Evolutionary conservation across 2,888 invertebrate species (phyloP).

Genomic region (Drosophila gaucha): DNA sequence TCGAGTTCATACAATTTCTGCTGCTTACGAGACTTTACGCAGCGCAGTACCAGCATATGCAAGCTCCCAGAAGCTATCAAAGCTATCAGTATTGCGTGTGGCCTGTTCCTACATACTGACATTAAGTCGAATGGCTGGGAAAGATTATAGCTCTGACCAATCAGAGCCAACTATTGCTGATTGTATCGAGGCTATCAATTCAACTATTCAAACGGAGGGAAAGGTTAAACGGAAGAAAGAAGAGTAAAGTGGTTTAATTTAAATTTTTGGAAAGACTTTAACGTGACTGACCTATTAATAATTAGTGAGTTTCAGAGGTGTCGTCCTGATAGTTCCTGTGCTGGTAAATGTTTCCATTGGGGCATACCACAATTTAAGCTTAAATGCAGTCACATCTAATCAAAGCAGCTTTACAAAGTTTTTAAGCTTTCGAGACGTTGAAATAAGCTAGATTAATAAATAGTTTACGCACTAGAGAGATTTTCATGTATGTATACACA

Average conservation of each 20-base stretch:
- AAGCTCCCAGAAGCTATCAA: constrained; percentile 96
- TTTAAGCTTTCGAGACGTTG: constrained; percentile 4
- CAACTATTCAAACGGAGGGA: constrained; percentile 96
- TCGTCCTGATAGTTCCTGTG: constrained; percentile 40
- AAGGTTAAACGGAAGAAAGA: constrained; percentile 94
- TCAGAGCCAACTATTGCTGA: constrained; percentile 88
- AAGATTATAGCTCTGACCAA: constrained; percentile 88
- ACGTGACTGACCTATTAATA: constrained; percentile 33
- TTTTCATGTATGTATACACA: background rate
- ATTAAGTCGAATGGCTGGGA: constrained; percentile 90
- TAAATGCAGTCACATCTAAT: constrained; percentile 25
- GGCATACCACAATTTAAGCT: constrained; percentile 14
- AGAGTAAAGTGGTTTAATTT: constrained; percentile 84
- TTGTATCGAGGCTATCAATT: constrained; percentile 94
- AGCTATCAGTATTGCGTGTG: constrained; percentile 95
- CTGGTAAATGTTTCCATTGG: constrained; percentile 8
- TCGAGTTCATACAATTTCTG: constrained; percentile 97
- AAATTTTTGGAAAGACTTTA: constrained; percentile 36
- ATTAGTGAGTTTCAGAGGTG: constrained; percentile 26
- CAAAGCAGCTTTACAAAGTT: constrained; percentile 58
- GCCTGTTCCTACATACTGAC: constrained; percentile 97
- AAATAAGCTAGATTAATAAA: constrained; percentile 9
- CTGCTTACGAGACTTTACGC: constrained; percentile 95
- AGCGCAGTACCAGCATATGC: constrained; percentile 95
- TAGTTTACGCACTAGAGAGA: constrained; percentile 19